Percentiles rank a stretch among this genome's conserved stretches.
Conservation (phyloP, 2,797 vertebrate species). For the Gymnoscopelus braueri region DNA sequence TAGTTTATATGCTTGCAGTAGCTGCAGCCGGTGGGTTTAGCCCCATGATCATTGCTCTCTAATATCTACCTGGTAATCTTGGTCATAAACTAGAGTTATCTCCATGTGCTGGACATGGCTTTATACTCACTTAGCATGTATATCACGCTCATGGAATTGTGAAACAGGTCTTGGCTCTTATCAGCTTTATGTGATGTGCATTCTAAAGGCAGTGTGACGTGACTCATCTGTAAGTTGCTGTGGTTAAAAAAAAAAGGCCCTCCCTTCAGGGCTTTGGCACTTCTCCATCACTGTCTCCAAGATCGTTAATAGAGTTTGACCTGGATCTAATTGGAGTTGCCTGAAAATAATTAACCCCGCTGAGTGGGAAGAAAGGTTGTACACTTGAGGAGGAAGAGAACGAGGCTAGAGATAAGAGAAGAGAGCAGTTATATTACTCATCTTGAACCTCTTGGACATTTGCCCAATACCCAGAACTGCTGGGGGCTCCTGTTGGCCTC, state of each 20-base stretch:
- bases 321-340: constrained; percentile 30
- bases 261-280: constrained; percentile 15
- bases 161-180: neutral
- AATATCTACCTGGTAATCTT: too few species aligned
- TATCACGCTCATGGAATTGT: neutral
- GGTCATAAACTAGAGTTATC: too few species aligned
- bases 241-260: neutral
- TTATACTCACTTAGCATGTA: neutral
- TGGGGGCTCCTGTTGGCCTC: neutral
- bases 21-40: too few species aligned
- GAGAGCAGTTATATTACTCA: neutral
- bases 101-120: too few species aligned
- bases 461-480: neutral
- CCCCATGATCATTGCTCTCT: too few species aligned
- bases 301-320: constrained; percentile 31
- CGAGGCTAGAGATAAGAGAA: neutral
- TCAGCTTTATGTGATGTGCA: neutral
- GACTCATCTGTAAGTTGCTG: neutral
- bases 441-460: neutral
- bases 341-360: constrained; percentile 25
- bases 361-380: constrained; percentile 7
- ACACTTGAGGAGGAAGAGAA: neutral
- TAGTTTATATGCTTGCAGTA: too few species aligned
- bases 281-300: neutral
- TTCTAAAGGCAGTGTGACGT: neutral